These are phyloP conservation scores for Coelopa pilipes DNA, from an alignment of 2,888 invertebrate genomes.

Conservation along the genomic window DNA sequence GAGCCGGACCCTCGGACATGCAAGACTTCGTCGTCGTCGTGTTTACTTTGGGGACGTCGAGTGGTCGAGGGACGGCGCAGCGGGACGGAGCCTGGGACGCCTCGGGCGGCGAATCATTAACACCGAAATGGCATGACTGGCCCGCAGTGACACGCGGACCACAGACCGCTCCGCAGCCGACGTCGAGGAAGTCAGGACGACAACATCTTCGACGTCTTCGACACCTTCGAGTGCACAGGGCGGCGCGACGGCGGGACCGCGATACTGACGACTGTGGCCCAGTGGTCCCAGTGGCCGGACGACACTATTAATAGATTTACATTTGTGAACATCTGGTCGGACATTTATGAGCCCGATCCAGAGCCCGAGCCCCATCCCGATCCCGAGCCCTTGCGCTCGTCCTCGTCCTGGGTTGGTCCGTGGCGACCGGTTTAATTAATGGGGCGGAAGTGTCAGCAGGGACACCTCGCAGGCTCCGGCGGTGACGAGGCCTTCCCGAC, in stretches of 20 bases:
- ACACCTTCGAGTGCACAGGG: constrained; percentile 41
- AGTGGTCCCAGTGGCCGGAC: background rate
- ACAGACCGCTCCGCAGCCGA: constrained; percentile 24
- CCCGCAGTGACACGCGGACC: constrained; percentile 48
- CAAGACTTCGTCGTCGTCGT: constrained; percentile 21
- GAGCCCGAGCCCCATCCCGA: too few species aligned
- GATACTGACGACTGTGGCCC: background rate
- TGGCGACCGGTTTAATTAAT: background rate
- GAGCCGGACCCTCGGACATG: constrained; percentile 31
- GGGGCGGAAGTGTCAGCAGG: background rate
- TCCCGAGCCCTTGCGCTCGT: too few species aligned
- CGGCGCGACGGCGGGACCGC: background rate
- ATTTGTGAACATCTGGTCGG: background rate
- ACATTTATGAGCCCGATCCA: background rate
- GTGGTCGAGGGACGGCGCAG: constrained; percentile 46
- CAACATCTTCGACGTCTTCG: constrained; percentile 38
- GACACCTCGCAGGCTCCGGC: too few species aligned
- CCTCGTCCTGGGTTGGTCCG: too few species aligned
- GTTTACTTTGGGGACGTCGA: constrained; percentile 12
- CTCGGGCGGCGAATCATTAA: constrained; percentile 62
- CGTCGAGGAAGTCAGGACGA: constrained; percentile 6
- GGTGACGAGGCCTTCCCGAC: too few species aligned
- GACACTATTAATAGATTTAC: constrained; percentile 8
- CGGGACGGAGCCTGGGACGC: constrained; percentile 58
- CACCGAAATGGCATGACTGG: constrained; percentile 46